Conservation (phyloP, 2,113 vertebrate species). For the Melanerpes formicivorus region DNA sequence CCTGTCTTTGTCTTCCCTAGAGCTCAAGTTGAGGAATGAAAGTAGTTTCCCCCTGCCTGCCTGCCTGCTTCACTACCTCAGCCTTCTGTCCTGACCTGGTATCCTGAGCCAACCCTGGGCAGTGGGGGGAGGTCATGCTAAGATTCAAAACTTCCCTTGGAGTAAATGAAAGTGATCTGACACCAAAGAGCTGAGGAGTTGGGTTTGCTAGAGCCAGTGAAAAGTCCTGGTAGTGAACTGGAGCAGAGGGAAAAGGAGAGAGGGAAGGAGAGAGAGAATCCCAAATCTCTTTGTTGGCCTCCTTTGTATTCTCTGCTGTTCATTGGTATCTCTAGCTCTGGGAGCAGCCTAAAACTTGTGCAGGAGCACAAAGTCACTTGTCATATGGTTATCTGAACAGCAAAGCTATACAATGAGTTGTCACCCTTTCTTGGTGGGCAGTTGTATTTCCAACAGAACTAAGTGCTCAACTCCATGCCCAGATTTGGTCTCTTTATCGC, state of each 20-base stretch:
- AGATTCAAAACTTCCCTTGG: too few species aligned
- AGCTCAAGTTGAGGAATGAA: background rate
- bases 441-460: background rate
- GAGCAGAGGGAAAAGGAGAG: too few species aligned
- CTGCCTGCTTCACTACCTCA: background rate
- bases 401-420: background rate
- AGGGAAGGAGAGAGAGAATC: too few species aligned
- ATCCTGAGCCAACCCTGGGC: too few species aligned
- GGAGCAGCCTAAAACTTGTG: background rate
- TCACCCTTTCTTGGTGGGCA: background rate
- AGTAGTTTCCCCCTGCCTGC: background rate
- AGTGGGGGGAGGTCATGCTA: too few species aligned
- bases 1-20: background rate
- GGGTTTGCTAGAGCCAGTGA: too few species aligned
- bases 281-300: background rate
- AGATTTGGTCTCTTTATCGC: background rate
- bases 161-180: too few species aligned
- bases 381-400: background rate
- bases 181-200: too few species aligned
- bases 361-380: background rate
- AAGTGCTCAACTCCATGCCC: background rate
- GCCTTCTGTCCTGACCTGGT: background rate
- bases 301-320: background rate
- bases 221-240: too few species aligned
- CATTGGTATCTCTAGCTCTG: background rate